Conservation (phyloP, 2,888 invertebrate species). For the Cremastobaeus sp. region DNA sequence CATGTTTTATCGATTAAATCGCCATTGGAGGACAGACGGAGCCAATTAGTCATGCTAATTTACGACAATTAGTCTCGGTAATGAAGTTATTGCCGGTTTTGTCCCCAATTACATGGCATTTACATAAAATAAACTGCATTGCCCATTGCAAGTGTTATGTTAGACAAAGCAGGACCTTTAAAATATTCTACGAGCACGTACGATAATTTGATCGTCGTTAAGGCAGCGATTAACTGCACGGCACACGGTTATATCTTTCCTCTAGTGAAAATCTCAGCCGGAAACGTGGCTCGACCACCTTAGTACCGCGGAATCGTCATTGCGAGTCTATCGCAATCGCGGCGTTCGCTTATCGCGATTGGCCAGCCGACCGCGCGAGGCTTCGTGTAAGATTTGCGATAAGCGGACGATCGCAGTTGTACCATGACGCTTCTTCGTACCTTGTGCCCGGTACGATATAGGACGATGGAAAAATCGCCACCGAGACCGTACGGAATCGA, state of each 20-base stretch:
- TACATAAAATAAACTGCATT: constrained; percentile 71
- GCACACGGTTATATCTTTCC: constrained; percentile 37
- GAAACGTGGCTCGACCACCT: constrained; percentile 54
- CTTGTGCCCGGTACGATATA: constrained; percentile 19
- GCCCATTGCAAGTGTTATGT: no score
- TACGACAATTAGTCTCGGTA: constrained; percentile 71
- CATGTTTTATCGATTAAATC: constrained; percentile 68
- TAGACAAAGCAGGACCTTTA: constrained; percentile 14
- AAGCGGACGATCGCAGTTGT: constrained; percentile 52
- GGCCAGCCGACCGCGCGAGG: constrained; percentile 51
- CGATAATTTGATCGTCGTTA: constrained; percentile 61
- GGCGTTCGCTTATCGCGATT: constrained; percentile 52
- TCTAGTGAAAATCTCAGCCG: constrained; percentile 53
- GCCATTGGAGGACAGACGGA: constrained; percentile 64
- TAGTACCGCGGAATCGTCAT: constrained; percentile 52
- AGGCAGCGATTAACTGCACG: constrained; percentile 66
- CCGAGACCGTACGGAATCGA: constrained; percentile 1
- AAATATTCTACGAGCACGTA: constrained; percentile 11
- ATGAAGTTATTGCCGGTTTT: constrained; percentile 73
- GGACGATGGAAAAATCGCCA: constrained; percentile 37
- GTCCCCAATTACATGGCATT: constrained; percentile 73
- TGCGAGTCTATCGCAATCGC: constrained; percentile 57
- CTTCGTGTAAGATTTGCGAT: constrained; percentile 58
- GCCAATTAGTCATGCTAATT: constrained; percentile 72
- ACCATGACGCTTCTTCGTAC: constrained; percentile 59